Evolutionary conservation across 2,888 invertebrate species (phyloP).

Genomic region (Anorthoa munda): DNA sequence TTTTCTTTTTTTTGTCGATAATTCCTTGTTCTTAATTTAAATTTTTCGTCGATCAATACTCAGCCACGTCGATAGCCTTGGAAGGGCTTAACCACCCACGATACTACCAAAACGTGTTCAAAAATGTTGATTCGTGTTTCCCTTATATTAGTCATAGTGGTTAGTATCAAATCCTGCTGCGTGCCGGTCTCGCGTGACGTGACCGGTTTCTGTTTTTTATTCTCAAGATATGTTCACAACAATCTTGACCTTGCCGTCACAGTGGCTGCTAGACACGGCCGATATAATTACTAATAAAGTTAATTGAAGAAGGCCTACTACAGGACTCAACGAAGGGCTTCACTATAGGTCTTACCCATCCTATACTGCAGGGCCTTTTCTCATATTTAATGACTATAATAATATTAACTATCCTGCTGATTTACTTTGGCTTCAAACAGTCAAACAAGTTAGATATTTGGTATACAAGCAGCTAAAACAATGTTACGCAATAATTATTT

Average conservation of each 20-base stretch:
- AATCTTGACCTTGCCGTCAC: conserved; percentile 50
- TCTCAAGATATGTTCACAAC: conserved; percentile 46
- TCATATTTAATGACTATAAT: too few species aligned
- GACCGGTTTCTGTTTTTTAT: conserved; percentile 60
- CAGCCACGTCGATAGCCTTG: neutral
- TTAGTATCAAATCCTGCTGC: conserved; percentile 43
- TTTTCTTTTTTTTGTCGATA: too few species aligned
- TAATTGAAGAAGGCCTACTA: conserved; percentile 15
- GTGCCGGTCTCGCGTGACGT: conserved; percentile 55
- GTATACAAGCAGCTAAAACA: too few species aligned
- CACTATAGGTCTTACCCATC: too few species aligned
- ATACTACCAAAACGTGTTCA: neutral
- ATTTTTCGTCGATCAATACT: too few species aligned
- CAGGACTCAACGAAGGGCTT: too few species aligned
- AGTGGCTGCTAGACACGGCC: conserved; percentile 29
- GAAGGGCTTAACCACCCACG: neutral
- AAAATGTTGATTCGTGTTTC: neutral
- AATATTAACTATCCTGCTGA: too few species aligned
- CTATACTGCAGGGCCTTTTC: too few species aligned
- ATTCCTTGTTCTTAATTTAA: too few species aligned
- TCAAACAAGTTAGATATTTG: too few species aligned
- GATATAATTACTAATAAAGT: conserved; percentile 11
- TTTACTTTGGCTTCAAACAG: too few species aligned
- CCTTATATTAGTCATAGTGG: conserved; percentile 47
- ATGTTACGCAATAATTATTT: too few species aligned